Evolutionary conservation across 2,113 vertebrate genomes (phyloP), one percentile per base, ranked within the genome.

Genomic region (Aspidoscelis tigris): DNA sequence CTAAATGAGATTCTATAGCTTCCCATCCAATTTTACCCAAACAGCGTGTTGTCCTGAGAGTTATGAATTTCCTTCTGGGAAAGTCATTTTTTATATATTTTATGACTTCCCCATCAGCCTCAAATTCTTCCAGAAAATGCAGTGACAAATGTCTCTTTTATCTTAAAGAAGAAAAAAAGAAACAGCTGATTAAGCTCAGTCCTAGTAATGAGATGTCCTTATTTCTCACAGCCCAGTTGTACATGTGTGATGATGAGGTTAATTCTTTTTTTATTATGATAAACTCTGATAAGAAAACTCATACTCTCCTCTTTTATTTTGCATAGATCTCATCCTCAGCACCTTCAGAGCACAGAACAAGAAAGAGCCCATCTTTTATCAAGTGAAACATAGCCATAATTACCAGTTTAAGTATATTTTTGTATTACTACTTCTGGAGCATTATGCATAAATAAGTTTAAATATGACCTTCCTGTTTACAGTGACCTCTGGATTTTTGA

Each of bases 281-380:
- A 12, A 44, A 7, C 10, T 66, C 20, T 69, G 66, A 53, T 71
- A 50, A 71, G 9, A 78, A 71, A 24, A 61, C 21, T 70, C 2
- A 82, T 24, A 82, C 4, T 71, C 20, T 61, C 44, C 2, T 78
- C 84, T 16, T 80, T 77, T 81, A 43, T 84, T 24, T 85, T 81
- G 58, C 76, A 73, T 87, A 96, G 95, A 85, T 91, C 93, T 82
- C 84, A 47, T 69, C 75, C 88, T 73, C 92, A 90, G 78, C 89
- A 80, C 64, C 41, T 24, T 80, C 20, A 75, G n/a, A 55, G 26
- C 70, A 92, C 85, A 82, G 87, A 90, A 1, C 93, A 95, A 90
- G 96, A 97, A 84, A 90, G 22, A 88, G 76, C 91, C 88, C 77
- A 0, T 68, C 94, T 97, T 43, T 71, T 96, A 71, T n/a, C 84